These are phyloP conservation scores for Galago senegalensis DNA, from an alignment of 2,797 vertebrate genomes.

Conservation along the genomic window DNA sequence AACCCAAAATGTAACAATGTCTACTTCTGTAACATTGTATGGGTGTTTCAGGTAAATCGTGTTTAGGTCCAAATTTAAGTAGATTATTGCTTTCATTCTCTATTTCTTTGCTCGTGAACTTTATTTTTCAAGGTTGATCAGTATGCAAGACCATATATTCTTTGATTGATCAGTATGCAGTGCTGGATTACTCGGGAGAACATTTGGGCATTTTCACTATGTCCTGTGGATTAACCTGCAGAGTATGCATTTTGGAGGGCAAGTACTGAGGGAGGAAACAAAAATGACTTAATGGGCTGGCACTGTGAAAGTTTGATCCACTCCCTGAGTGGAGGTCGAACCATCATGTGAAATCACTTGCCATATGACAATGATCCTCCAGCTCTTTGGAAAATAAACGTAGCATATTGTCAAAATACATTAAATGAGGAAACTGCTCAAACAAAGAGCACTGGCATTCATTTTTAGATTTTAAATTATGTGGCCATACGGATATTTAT, in stretches of 20 bases:
- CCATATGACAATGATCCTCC: conserved; percentile 18
- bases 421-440: neutral
- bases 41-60: conserved; percentile 36
- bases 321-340: conserved; percentile 58
- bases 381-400: conserved; percentile 45
- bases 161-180: conserved; percentile 82
- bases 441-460: neutral
- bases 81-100: conserved; percentile 27
- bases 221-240: conserved; percentile 81
- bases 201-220: conserved; percentile 76
- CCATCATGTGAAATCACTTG: conserved; percentile 58
- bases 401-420: neutral
- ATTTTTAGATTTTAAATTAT: conserved; percentile 40
- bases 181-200: conserved; percentile 79
- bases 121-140: conserved; percentile 77
- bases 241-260: conserved; percentile 79
- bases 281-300: conserved; percentile 71
- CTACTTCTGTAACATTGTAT: neutral
- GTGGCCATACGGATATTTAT: conserved; percentile 9
- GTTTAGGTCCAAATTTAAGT: conserved; percentile 48
- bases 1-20: conserved; percentile 24
- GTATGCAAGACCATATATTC: conserved; percentile 74
- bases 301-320: conserved; percentile 71
- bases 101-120: conserved; percentile 41
- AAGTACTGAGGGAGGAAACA: conserved; percentile 76